These are phyloP conservation scores for Ophion costatus DNA, from an alignment of 2,888 invertebrate species.

Conservation along the genomic window DNA sequence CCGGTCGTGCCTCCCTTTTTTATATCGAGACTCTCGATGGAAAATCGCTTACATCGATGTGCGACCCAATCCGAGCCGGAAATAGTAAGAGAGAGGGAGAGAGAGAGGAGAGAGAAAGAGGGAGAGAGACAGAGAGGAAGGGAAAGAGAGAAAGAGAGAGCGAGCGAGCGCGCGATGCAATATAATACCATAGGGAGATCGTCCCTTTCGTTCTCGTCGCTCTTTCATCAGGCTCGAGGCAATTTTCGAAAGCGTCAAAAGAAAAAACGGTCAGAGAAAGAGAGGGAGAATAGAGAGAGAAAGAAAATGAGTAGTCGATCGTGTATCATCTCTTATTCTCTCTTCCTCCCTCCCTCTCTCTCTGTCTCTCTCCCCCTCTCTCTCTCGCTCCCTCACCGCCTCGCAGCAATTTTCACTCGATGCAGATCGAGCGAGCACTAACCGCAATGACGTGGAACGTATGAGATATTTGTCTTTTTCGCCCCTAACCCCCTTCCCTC, in stretches of 20 bases:
- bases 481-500: not conserved
- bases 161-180: constrained; percentile 30
- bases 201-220: constrained; percentile 59
- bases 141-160: not conserved
- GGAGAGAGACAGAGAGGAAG: too few relatives aligned
- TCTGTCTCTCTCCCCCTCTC: too few relatives aligned
- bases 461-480: constrained; percentile 32
- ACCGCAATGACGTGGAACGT: constrained; percentile 34
- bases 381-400: not conserved
- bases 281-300: not conserved
- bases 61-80: constrained; percentile 50
- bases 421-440: constrained; percentile 33
- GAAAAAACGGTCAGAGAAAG: constrained; percentile 20
- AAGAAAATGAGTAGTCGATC: not conserved
- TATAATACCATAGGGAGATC: constrained; percentile 50
- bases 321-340: not conserved
- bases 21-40: constrained; percentile 63
- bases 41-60: constrained; percentile 72
- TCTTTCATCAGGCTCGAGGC: constrained; percentile 64
- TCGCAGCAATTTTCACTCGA: constrained; percentile 22
- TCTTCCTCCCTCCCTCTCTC: too few relatives aligned
- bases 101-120: constrained; percentile 9
- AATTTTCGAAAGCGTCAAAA: constrained; percentile 64
- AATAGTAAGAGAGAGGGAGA: constrained; percentile 13
- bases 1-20: constrained; percentile 15